Percentiles rank a stretch among this genome's conserved stretches.
phyloP scores from a whole-genome alignment of 2,888 invertebrate genomes.

The Yponomeuta evonymella region DNA sequence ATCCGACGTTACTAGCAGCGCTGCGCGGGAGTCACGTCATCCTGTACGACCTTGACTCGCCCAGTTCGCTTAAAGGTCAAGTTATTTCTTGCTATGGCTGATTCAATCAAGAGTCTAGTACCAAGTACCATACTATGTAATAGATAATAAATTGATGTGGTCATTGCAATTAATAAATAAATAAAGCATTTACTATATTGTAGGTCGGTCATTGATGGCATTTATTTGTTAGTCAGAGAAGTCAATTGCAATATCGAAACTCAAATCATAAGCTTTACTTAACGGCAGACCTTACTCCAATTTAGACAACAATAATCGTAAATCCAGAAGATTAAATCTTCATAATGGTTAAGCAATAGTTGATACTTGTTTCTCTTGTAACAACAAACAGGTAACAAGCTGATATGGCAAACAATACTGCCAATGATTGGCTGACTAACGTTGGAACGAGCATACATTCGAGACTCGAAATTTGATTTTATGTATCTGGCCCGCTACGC shows the following conservation, averaged over 20 bases:
- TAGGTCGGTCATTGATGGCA: too few relatives aligned
- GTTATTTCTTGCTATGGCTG: not conserved
- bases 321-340: not conserved
- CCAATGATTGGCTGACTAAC: not conserved
- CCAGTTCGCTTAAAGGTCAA: slow-evolving; percentile 38
- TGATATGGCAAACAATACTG: not conserved
- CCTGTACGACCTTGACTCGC: slow-evolving; percentile 40
- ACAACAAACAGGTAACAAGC: not conserved
- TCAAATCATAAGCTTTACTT: not conserved
- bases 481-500: not conserved
- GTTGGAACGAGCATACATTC: not conserved
- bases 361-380: not conserved
- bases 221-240: not conserved
- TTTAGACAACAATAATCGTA: not conserved
- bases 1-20: slow-evolving; percentile 4
- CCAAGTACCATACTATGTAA: not conserved
- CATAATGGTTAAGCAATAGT: not conserved
- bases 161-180: too few relatives aligned
- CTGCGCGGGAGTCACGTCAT: slow-evolving; percentile 31
- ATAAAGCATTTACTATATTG: too few relatives aligned
- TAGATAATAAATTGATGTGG: too few relatives aligned
- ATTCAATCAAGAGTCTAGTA: not conserved
- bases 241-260: not conserved
- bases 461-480: not conserved
- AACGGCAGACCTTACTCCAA: not conserved